A percentile compares a stretch with the other conserved stretches of the same genome.
These are phyloP conservation scores for Centropristis striata DNA, from an alignment of 2,113 vertebrate genomes.

Conservation along the genomic window DNA sequence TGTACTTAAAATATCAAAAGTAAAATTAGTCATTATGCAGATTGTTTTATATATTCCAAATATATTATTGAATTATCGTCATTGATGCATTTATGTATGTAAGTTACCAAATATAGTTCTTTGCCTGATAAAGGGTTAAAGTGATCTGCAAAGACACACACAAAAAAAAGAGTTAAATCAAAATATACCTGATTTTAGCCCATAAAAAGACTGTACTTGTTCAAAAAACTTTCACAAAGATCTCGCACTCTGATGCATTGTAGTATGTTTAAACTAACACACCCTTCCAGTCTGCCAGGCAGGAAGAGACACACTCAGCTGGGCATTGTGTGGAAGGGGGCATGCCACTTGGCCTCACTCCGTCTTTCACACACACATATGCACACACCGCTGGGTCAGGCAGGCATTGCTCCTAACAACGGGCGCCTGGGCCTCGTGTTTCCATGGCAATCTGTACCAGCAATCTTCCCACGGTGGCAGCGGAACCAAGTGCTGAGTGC, in stretches of 20 bases:
- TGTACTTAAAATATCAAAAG: too few species aligned
- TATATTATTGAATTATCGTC: too few species aligned
- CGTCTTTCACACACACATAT: constrained; percentile 67
- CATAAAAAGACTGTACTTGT: constrained; percentile 14
- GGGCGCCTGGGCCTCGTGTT: constrained; percentile 78
- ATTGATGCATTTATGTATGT: too few species aligned
- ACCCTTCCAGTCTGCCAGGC: constrained; percentile 80
- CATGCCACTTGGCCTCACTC: constrained; percentile 74
- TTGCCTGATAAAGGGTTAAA: too few species aligned
- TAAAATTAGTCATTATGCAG: too few species aligned
- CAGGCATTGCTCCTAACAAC: constrained; percentile 73
- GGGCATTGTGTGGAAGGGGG: constrained; percentile 79
- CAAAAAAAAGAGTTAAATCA: neutral
- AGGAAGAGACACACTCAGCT: constrained; percentile 80
- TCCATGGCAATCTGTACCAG: constrained; percentile 79
- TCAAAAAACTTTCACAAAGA: constrained; percentile 43
- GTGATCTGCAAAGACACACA: constrained; percentile 3
- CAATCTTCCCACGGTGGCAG: constrained; percentile 85
- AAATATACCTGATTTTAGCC: neutral
- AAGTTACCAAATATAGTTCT: too few species aligned
- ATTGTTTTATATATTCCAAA: too few species aligned
- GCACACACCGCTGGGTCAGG: constrained; percentile 72
- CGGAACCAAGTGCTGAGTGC: constrained; percentile 61
- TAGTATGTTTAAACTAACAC: constrained; percentile 76
- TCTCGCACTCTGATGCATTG: constrained; percentile 55